Evolutionary conservation across 2,113 vertebrate species (phyloP).

Genomic region (Psettodes erumei): DNA sequence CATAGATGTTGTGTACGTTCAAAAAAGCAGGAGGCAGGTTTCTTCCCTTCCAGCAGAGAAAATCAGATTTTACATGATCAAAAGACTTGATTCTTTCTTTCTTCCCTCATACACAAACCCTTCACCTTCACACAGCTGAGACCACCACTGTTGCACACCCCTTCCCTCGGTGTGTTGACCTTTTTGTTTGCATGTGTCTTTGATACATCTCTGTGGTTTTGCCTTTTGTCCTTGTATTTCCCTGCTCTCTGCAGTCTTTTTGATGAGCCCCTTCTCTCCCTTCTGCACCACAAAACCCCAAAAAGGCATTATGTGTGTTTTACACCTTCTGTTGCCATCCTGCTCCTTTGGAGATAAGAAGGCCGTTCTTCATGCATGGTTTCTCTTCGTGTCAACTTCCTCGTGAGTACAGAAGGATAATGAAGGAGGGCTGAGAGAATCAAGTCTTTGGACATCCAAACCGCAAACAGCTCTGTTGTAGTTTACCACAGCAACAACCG

Average conservation of each 20-base stretch:
- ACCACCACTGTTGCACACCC: slow-evolving; percentile 43
- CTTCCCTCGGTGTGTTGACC: slow-evolving; percentile 17
- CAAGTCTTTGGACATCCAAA: slow-evolving; percentile 62
- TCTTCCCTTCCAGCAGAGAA: slow-evolving; percentile 16
- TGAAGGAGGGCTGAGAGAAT: slow-evolving; percentile 73
- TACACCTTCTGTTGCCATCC: slow-evolving; percentile 49
- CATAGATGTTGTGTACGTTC: not conserved
- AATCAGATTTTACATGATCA: slow-evolving; percentile 31
- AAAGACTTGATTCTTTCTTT: slow-evolving; percentile 76
- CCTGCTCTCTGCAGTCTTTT: slow-evolving; percentile 16
- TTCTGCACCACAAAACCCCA: slow-evolving; percentile 25
- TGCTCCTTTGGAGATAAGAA: slow-evolving; percentile 63
- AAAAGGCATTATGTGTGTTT: slow-evolving; percentile 38
- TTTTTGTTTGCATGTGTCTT: slow-evolving; percentile 54
- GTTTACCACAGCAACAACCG: not conserved
- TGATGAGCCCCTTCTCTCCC: slow-evolving; percentile 9
- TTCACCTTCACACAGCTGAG: slow-evolving; percentile 40
- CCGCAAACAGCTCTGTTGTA: not conserved
- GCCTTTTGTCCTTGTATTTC: slow-evolving; percentile 9
- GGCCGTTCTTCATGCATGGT: slow-evolving; percentile 51
- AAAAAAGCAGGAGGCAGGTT: slow-evolving; percentile 10
- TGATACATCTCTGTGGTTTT: slow-evolving; percentile 28
- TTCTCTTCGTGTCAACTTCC: slow-evolving; percentile 52
- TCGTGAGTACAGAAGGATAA: slow-evolving; percentile 17
- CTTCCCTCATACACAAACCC: slow-evolving; percentile 14